Evolutionary conservation across 2,888 invertebrate genomes (phyloP), one percentile per base, ranked within the genome.

Genomic region (Timandra comae): DNA sequence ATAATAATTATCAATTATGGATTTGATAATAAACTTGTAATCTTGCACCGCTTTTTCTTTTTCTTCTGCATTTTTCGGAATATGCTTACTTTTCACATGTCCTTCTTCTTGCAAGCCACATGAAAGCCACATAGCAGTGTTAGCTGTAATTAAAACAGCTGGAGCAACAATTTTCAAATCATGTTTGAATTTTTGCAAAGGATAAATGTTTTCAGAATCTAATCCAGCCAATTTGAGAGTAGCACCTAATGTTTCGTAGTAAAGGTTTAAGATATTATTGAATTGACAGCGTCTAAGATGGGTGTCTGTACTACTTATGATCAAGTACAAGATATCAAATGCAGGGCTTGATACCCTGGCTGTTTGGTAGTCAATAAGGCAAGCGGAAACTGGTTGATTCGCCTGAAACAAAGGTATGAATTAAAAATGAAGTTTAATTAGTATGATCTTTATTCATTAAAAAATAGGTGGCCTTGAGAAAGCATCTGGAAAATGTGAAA

Each of bases 351-450:
- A 62, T 19, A 72, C 49, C 22, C 80, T 60, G 6, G 66, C 52
- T 16, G 79, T 71, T 60, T 85, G 85, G 36, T 73, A 84, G 46
- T 85, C 85, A 49, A 85, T 78, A 6, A 84, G 34, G 41, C 85
- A 84, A 1, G 75, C 76, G 7, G 66, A 59, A 5, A 51, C 30
- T 3, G 80, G 78, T 28, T 52, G 49, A 1, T 47, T 42, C 22
- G 57, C 46, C 84, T 84, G 53, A 7, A 73, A 76, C 23, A 54
- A 43, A 36, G 46, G 25, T 26, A 8, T 19, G n/a, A n/a, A n/a
- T n/a, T n/a, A n/a, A n/a, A n/a, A n/a, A n/a, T n/a, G n/a, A 23
- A 9, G 3, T 12, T 5, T 8, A 8, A 25, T 9, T 25, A n/a
- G 7, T n/a, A n/a, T 7, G 8, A 8, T 12, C n/a, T n/a, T n/a